phyloP scores from a whole-genome alignment of 2,888 invertebrate species.

The Sarcophaga variegata region DNA sequence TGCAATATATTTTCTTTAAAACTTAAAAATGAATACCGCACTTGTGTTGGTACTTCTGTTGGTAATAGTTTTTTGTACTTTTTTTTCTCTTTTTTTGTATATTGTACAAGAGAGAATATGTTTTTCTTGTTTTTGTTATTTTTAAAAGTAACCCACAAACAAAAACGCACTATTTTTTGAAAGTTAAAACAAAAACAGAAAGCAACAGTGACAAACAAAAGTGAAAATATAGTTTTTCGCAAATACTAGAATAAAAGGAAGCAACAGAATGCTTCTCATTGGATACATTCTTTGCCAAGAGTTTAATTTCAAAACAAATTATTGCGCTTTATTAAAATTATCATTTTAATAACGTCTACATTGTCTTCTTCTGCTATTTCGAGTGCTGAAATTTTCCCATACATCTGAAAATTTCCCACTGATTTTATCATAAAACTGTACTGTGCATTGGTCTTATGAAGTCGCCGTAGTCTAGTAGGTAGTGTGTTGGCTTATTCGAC shows the following conservation, averaged over 20 bases:
- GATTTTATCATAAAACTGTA: no score
- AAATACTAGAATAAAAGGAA: neutral
- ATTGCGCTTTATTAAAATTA: no score
- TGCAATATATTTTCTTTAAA: constrained; percentile 38
- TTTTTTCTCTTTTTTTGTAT: neutral
- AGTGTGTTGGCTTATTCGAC: no score
- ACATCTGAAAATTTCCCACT: no score
- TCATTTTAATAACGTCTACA: no score
- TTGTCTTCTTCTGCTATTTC: no score
- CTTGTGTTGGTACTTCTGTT: constrained; percentile 25
- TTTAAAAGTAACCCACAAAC: constrained; percentile 55
- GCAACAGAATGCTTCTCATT: no score
- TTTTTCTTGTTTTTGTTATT: neutral
- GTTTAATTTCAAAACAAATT: no score
- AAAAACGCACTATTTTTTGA: constrained; percentile 50
- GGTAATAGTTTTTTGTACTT: constrained; percentile 39
- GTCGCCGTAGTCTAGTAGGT: no score
- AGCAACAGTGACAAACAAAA: constrained; percentile 22
- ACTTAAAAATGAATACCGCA: constrained; percentile 37
- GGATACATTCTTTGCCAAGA: no score
- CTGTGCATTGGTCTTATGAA: no score
- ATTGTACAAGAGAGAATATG: constrained; percentile 13
- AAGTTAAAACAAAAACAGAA: constrained; percentile 11
- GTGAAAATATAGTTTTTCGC: neutral
- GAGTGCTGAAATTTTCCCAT: no score